Conservation (phyloP, 2,888 invertebrate genomes). For the Patella caerulea region DNA sequence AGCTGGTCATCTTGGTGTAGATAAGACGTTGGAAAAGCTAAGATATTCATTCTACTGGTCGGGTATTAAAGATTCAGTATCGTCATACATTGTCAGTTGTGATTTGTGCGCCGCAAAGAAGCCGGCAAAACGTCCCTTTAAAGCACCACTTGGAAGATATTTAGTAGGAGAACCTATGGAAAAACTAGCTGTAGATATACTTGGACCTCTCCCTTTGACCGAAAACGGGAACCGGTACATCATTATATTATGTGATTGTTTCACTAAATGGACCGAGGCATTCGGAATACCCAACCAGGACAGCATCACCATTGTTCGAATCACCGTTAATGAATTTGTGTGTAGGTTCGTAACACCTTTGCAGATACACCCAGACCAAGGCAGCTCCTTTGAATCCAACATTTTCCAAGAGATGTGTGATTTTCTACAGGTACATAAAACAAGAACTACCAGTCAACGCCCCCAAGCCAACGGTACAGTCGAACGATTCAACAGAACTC, state of each 20-base stretch:
- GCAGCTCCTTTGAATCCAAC: slow-evolving; percentile 21
- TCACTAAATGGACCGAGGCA: slow-evolving; percentile 28
- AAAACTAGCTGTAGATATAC: slow-evolving; percentile 17
- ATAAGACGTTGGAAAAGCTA: slow-evolving; percentile 17
- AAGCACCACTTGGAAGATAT: slow-evolving; percentile 4
- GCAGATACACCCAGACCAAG: slow-evolving; percentile 26
- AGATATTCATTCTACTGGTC: slow-evolving; percentile 20
- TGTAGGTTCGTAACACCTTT: slow-evolving; percentile 27
- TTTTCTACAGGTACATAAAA: slow-evolving; percentile 32
- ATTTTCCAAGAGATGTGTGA: slow-evolving; percentile 32
- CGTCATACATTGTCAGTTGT: background rate
- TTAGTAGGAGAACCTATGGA: slow-evolving; percentile 19
- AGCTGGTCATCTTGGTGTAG: slow-evolving; percentile 19
- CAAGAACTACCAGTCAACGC: slow-evolving; percentile 24
- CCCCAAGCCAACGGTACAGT: slow-evolving; percentile 34
- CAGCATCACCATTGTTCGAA: slow-evolving; percentile 13
- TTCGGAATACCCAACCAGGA: slow-evolving; percentile 21
- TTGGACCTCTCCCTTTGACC: slow-evolving; percentile 17
- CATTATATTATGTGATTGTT: slow-evolving; percentile 18
- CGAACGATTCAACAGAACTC: slow-evolving; percentile 36
- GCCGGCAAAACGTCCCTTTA: background rate
- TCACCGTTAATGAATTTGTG: slow-evolving; percentile 22
- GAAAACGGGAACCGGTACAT: slow-evolving; percentile 19
- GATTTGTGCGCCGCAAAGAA: background rate
- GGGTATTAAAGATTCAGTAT: background rate